Base-by-base conservation (phyloP, 2,888 invertebrate genomes). In the Cerastis leucographa region DNA sequence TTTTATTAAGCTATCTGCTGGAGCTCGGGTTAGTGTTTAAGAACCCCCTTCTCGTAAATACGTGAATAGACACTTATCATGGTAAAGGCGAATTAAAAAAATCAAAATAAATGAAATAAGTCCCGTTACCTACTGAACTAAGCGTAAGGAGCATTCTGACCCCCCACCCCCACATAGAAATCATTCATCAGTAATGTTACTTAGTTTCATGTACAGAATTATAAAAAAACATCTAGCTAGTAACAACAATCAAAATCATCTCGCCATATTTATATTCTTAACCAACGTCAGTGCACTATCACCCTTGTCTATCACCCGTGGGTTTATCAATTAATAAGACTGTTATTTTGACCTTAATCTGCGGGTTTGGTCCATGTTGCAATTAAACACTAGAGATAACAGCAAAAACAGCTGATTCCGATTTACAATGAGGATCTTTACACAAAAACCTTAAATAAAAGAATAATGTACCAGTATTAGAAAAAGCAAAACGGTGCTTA, bases 301-400 rank as follows among this genome's bases (percentile, higher is more conserved):
- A 44, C 46, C 61, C 51, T 35, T 61, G 59, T 9, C 29, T 35
- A 29, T 29, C 29, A 35, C 35, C 46, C 29, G 42, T 4, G 8
- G 14, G 80, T 67, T 80, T 84, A 84, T 80, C 84, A 61, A 49
- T 56, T 62, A 51, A 61, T 49, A 66, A 42, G 25, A 25, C 19
- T 67, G 66, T 67, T 71, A 40, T 83, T n/a, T 80, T 80, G 78
- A 80, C 80, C 80, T 78, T 78, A 11, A 25, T 51, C 84, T 49
- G 54, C 14, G 62, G 42, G 65, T 81, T 75, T 35, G 14, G 17
- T 56, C 64, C 7, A 35, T 44, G 22, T 6, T 17, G 22, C 46
- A 40, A 82, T 82, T 65, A 73, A 56, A 65, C 3, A 59, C 22
- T 35, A 75, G 7, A 29, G 25, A 22, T 80, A 64, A 12, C 14